Conservation (phyloP, 2,113 vertebrate genomes). For the Coptodon rendalli region DNA sequence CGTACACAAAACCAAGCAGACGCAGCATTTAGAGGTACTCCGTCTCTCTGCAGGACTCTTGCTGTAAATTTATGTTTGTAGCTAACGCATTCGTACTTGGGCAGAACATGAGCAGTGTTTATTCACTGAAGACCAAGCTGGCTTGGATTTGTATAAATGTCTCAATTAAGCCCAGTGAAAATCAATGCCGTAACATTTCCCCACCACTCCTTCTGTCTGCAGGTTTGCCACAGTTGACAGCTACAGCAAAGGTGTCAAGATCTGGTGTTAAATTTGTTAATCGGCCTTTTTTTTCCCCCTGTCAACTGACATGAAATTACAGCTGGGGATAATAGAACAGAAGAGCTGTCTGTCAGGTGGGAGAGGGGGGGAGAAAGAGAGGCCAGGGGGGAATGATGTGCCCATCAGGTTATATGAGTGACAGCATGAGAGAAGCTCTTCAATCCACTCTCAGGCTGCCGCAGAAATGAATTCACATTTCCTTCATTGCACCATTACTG, state of each 20-base stretch:
- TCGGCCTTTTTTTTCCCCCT: constrained; percentile 25
- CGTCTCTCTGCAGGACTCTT: constrained; percentile 14
- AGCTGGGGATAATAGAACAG: constrained; percentile 39
- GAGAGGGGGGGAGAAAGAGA: background rate
- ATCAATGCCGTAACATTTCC: constrained; percentile 20
- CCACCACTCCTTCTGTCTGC: background rate
- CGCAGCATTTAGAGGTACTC: constrained; percentile 23
- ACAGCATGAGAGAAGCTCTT: constrained; percentile 54
- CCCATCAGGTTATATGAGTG: constrained; percentile 48
- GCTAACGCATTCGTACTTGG: constrained; percentile 20
- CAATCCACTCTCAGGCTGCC: constrained; percentile 36
- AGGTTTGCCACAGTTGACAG: constrained; percentile 16
- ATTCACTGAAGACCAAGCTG: constrained; percentile 2
- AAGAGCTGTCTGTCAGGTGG: constrained; percentile 32
- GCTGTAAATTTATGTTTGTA: constrained; percentile 41
- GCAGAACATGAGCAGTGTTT: constrained; percentile 34
- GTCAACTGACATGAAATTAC: constrained; percentile 53
- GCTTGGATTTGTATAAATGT: constrained; percentile 37
- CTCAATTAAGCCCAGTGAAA: constrained; percentile 30
- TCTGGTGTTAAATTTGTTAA: constrained; percentile 42
- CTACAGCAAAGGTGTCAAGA: constrained; percentile 32
- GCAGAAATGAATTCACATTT: constrained; percentile 42
- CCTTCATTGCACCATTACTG: constrained; percentile 37
- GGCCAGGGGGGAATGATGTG: background rate
- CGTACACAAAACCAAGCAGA: constrained; percentile 19